A percentile compares a stretch with the other conserved stretches of the same genome.
Conservation (phyloP, 2,113 vertebrate species). For the Erpornis zantholeuca region DNA sequence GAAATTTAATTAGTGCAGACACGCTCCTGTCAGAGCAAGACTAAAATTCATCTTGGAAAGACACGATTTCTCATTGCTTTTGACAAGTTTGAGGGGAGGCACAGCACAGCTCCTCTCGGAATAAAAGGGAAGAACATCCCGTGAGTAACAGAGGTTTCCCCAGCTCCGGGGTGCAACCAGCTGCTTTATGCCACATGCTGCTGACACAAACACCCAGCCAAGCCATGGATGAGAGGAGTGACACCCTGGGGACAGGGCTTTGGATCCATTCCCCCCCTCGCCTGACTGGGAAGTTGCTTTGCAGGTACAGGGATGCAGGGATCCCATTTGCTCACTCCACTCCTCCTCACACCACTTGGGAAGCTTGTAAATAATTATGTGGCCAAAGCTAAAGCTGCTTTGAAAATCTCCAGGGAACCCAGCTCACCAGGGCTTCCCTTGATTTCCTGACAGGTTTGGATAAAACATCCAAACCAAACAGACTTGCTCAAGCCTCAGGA, state of each 20-base stretch:
- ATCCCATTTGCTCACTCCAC: not conserved
- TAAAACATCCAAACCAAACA: not conserved
- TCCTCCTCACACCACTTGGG: not conserved
- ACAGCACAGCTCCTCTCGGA: not conserved
- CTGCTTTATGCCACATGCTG: not conserved
- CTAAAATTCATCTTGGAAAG: not conserved
- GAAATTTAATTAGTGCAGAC: constrained; percentile 49
- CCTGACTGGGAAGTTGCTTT: not conserved
- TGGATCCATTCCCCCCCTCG: not conserved
- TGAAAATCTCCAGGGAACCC: not conserved
- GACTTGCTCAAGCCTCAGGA: not conserved
- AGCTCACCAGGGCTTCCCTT: not conserved
- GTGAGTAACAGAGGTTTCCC: not conserved
- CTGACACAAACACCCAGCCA: not conserved
- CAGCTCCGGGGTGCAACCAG: not conserved
- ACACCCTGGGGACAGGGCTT: not conserved
- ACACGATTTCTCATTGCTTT: not conserved
- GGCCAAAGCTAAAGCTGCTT: not conserved
- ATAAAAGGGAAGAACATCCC: not conserved
- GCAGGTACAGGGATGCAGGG: not conserved
- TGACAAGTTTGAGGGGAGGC: constrained; percentile 14
- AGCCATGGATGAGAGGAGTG: not conserved
- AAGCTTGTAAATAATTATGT: not conserved
- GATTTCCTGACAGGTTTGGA: constrained; percentile 34
- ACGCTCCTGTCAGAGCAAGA: constrained; percentile 33